Evolutionary conservation across 2,113 vertebrate genomes (phyloP).

Genomic region (Tapirus terrestris): DNA sequence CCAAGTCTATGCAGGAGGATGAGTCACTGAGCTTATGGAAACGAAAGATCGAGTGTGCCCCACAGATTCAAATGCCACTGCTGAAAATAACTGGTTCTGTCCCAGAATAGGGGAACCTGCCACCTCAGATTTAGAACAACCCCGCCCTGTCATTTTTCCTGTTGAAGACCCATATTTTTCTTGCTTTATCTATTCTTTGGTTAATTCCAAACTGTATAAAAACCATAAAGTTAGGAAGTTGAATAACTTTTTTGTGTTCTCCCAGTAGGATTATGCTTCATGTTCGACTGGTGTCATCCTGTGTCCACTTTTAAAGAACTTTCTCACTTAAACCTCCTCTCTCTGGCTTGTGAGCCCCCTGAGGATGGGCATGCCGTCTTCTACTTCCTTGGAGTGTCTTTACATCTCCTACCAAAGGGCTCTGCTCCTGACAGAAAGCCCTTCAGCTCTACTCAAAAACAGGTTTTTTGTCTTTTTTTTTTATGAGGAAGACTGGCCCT

Average conservation of each 20-base stretch:
- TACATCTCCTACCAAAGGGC: rapidly evolving
- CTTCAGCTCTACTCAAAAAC: not conserved
- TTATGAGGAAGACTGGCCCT: too few species aligned
- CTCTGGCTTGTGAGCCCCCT: rapidly evolving
- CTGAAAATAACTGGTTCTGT: not conserved
- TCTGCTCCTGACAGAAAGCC: too few species aligned
- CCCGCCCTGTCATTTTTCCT: not conserved
- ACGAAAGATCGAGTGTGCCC: not conserved
- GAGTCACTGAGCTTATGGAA: not conserved
- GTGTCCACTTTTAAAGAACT: too few species aligned
- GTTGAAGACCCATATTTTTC: not conserved
- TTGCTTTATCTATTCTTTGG: not conserved
- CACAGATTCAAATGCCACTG: not conserved
- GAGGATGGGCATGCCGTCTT: rapidly evolving
- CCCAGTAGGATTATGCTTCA: rapidly evolving
- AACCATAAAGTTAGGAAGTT: not conserved
- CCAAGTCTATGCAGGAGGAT: not conserved
- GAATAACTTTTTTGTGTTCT: not conserved
- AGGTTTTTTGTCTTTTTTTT: too few species aligned
- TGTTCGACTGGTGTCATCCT: rapidly evolving
- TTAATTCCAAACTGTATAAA: not conserved
- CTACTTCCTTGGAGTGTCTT: rapidly evolving
- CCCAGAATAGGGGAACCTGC: not conserved
- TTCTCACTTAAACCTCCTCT: too few species aligned
- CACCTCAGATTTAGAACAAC: not conserved